These are phyloP conservation scores for Oplegnathus fasciatus DNA, from an alignment of 2,113 vertebrate genomes.

Conservation along the genomic window DNA sequence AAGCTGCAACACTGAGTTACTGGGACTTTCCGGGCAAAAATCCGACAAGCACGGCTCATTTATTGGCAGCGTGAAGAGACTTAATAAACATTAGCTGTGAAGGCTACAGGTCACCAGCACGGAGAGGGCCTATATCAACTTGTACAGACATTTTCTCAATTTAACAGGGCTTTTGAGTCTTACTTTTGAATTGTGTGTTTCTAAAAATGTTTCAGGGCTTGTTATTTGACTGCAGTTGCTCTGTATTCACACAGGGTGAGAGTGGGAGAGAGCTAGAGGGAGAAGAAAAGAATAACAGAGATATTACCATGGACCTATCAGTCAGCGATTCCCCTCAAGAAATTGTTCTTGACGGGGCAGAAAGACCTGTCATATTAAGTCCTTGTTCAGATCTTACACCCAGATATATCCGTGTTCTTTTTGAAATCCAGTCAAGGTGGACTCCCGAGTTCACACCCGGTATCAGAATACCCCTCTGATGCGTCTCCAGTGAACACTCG, in stretches of 20 bases:
- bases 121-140: not conserved
- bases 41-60: conserved; percentile 4
- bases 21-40: conserved; percentile 43
- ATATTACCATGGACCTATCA: conserved; percentile 41
- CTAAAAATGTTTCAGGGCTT: conserved; percentile 3
- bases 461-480: not conserved
- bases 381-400: conserved; percentile 21
- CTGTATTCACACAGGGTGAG: conserved; percentile 12
- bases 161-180: not conserved
- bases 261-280: not conserved
- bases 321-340: conserved; percentile 48
- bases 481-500: not conserved
- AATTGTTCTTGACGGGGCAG: conserved; percentile 46
- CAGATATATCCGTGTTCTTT: conserved; percentile 10
- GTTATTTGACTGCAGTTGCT: not conserved
- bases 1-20: conserved; percentile 8
- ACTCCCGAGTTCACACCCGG: conserved; percentile 6
- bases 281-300: conserved; percentile 20
- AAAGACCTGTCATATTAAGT: conserved; percentile 58
- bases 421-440: conserved; percentile 7
- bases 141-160: not conserved
- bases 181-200: conserved; percentile 4
- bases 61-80: conserved; percentile 1
- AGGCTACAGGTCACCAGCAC: not conserved
- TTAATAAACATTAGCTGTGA: conserved; percentile 1